A percentile compares a stretch with the other conserved stretches of the same genome.
phyloP scores from a whole-genome alignment of 2,797 vertebrate genomes.

The Cynopterus sphinx region DNA sequence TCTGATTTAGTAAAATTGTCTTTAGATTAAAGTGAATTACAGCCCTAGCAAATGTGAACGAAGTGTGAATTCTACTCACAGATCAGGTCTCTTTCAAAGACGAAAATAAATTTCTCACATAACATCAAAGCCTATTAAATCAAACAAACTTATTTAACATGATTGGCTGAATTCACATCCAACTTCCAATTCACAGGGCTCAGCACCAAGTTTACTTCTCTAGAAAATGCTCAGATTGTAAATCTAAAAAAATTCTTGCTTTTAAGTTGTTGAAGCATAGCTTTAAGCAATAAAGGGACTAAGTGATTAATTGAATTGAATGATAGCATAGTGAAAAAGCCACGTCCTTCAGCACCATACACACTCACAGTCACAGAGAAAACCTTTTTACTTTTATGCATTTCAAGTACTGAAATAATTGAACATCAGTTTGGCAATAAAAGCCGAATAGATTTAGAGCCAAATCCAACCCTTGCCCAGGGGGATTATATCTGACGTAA shows the following conservation, averaged over 20 bases:
- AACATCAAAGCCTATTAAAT: slow-evolving; percentile 64
- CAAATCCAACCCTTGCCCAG: slow-evolving; percentile 74
- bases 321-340: slow-evolving; percentile 44
- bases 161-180: slow-evolving; percentile 7
- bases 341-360: not conserved
- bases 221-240: slow-evolving; percentile 44
- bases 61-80: slow-evolving; percentile 3
- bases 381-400: slow-evolving; percentile 74
- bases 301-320: slow-evolving; percentile 62
- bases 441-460: slow-evolving; percentile 65
- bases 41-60: not conserved
- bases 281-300: slow-evolving; percentile 49
- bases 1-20: not conserved
- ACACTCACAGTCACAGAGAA: slow-evolving; percentile 55
- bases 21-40: not conserved
- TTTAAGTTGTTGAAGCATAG: slow-evolving; percentile 52
- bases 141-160: slow-evolving; percentile 35
- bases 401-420: slow-evolving; percentile 77
- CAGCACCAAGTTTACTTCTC: slow-evolving; percentile 33
- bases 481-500: slow-evolving; percentile 77
- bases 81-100: slow-evolving; percentile 8
- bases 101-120: slow-evolving; percentile 55
- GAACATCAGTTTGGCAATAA: slow-evolving; percentile 76
- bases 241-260: slow-evolving; percentile 34
- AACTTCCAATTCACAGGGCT: not conserved